phyloP scores from a whole-genome alignment of 2,113 vertebrate genomes.

The Podiceps cristatus region DNA sequence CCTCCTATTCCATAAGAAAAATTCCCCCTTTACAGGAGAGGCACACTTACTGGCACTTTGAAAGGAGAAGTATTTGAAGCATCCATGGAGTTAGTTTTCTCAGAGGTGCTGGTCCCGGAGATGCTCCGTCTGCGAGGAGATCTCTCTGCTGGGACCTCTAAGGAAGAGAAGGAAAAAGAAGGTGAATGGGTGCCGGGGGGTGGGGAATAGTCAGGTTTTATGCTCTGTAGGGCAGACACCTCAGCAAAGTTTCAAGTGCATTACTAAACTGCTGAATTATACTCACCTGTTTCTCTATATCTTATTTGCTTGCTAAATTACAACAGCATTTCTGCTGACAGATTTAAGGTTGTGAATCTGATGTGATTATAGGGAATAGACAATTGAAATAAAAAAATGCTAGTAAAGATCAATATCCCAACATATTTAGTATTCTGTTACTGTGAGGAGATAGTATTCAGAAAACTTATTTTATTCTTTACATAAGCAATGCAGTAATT shows the following conservation, averaged over 20 bases:
- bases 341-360: not conserved
- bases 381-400: not conserved
- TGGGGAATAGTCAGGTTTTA: not conserved
- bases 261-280: not conserved
- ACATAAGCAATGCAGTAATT: constrained; percentile 27
- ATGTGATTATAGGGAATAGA: not conserved
- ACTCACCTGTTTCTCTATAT: not conserved
- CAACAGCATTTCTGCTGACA: not conserved
- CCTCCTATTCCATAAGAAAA: not conserved
- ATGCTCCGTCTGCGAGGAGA: constrained; percentile 95
- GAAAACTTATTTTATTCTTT: not conserved
- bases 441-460: not conserved
- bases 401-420: not conserved
- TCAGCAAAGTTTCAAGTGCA: not conserved
- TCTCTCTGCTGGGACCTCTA: constrained; percentile 91
- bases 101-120: constrained; percentile 90
- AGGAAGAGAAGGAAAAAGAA: constrained; percentile 24
- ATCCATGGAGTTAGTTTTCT: constrained; percentile 88
- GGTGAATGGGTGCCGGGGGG: constrained; percentile 13
- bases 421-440: not conserved
- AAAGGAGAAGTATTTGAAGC: constrained; percentile 91
- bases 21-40: not conserved
- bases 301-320: not conserved
- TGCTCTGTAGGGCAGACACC: not conserved
- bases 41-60: constrained; percentile 91